Evolutionary conservation across 2,888 invertebrate genomes (phyloP).

Genomic region (Tinea semifulvella): DNA sequence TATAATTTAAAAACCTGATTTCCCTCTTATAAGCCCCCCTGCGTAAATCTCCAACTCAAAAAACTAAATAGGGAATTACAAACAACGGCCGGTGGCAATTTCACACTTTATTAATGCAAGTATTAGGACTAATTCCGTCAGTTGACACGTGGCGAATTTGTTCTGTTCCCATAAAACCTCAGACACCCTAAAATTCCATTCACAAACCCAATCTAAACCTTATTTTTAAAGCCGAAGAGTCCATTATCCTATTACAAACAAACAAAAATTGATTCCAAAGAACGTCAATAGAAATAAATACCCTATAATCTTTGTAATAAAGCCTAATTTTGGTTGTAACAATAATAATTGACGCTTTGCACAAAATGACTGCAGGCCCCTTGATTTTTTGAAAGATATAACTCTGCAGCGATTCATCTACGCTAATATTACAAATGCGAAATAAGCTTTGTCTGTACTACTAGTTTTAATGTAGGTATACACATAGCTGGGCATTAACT

Average conservation of each 20-base stretch:
- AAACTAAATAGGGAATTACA: constrained; percentile 59
- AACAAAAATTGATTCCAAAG: too few species aligned
- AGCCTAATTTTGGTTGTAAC: not conserved
- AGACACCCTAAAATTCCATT: constrained; percentile 28
- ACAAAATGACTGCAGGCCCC: constrained; percentile 29
- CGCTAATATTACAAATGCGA: too few species aligned
- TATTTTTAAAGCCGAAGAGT: not conserved
- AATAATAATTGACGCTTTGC: not conserved
- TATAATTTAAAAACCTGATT: not conserved
- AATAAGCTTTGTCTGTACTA: too few species aligned
- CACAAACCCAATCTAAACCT: not conserved
- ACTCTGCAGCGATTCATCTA: constrained; percentile 35
- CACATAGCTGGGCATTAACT: too few species aligned
- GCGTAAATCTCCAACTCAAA: constrained; percentile 24
- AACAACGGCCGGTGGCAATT: constrained; percentile 59
- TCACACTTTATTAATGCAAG: constrained; percentile 67
- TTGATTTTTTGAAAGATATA: constrained; percentile 42
- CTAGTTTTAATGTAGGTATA: too few species aligned
- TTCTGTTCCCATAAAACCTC: constrained; percentile 53
- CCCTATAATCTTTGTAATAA: not conserved
- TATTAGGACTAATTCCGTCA: constrained; percentile 62
- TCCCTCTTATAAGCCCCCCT: not conserved
- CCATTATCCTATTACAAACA: too few species aligned
- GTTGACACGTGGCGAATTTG: constrained; percentile 63
- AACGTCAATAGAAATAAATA: not conserved